These are phyloP conservation scores for Oreochromis niloticus DNA, from an alignment of 2,113 vertebrate species.

Conservation along the genomic window DNA sequence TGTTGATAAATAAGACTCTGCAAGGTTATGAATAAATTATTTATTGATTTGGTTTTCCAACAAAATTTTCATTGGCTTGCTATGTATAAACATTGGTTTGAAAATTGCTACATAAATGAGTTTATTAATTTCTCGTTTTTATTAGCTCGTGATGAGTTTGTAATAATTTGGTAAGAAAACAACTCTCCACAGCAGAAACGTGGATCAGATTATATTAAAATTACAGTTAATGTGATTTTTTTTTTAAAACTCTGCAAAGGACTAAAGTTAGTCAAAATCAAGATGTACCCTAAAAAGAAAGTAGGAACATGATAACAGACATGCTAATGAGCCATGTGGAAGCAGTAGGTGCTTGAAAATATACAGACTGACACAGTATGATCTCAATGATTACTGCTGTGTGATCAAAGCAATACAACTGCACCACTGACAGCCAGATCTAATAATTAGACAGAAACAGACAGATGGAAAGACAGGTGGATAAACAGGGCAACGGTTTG, in stretches of 20 bases:
- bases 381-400: not conserved
- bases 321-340: not conserved
- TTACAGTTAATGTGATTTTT: not conserved
- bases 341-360: not conserved
- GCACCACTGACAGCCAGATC: conserved; percentile 13
- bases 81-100: not conserved
- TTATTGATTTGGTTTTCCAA: not conserved
- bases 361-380: not conserved
- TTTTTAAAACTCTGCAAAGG: not conserved
- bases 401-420: not conserved
- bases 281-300: not conserved
- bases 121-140: not conserved
- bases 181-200: not conserved
- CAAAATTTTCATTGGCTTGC: not conserved
- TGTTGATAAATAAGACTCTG: not conserved
- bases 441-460: conserved; percentile 22
- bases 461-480: conserved; percentile 53
- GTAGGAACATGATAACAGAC: not conserved
- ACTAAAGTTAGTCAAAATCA: not conserved
- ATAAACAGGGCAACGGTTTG: conserved; percentile 34
- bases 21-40: not conserved
- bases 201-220: not conserved
- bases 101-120: not conserved
- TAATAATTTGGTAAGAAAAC: too few species aligned
- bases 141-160: not conserved